phyloP scores from a whole-genome alignment of 2,888 invertebrate species.

The Isoperla grammatica region DNA sequence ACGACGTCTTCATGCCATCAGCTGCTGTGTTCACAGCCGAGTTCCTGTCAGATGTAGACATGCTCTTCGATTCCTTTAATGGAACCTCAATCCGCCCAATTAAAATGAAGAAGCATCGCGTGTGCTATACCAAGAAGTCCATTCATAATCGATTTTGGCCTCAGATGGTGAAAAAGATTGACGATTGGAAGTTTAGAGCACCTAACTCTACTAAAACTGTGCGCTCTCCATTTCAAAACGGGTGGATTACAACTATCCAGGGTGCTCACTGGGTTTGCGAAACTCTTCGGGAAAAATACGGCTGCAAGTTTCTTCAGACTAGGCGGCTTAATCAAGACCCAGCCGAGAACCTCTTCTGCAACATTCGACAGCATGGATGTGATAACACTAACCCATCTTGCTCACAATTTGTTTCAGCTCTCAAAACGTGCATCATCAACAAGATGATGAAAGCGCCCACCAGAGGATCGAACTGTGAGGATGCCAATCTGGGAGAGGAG shows the following conservation, averaged over 20 bases:
- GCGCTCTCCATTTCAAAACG: neutral
- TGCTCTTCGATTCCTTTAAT: slow-evolving; percentile 1
- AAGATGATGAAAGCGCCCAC: no score
- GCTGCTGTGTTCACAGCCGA: neutral
- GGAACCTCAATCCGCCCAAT: neutral
- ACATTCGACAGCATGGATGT: no score
- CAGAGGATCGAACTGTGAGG: no score
- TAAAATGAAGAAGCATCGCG: neutral
- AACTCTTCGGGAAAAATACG: neutral
- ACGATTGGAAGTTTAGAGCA: neutral
- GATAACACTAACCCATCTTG: no score
- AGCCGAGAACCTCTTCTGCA: no score
- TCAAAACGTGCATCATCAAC: no score
- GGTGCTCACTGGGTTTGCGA: neutral
- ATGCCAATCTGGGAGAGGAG: no score
- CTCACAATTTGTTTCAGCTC: no score
- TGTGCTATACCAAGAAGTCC: neutral
- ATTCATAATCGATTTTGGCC: neutral
- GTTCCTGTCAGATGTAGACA: neutral
- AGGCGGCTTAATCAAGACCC: no score
- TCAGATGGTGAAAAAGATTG: neutral
- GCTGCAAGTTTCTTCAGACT: neutral
- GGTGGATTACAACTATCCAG: neutral
- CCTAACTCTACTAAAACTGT: neutral
- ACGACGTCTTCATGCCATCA: neutral